Evolutionary conservation across 2,797 vertebrate genomes (phyloP), one percentile per base, ranked within the genome.

Genomic region (Fistularia commersonii): DNA sequence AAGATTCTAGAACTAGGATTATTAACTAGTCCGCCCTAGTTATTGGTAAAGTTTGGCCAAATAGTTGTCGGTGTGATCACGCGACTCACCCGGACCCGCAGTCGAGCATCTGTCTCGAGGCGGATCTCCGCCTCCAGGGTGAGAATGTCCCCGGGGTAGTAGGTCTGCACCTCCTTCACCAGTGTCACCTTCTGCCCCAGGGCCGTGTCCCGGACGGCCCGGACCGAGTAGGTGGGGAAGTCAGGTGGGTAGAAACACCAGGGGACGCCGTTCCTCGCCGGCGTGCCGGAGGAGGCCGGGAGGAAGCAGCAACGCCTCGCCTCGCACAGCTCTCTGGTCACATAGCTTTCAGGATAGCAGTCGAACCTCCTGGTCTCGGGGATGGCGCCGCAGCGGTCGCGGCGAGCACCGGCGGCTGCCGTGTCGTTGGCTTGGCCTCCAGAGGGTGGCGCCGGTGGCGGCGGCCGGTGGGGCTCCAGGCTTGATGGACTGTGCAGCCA

Each of bases 191-290:
- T 86, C 72, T 88, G 61, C 8, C 94, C 93, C 56, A 90, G 57
- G 0, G 69, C 62, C 0, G 92, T 93, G 55, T 90, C 77, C 0
- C 87, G 89, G 3, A 88, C 13, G 1, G 84, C 86, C 45, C 85
- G 77, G 11, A 95, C 64, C 0, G 70, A 52, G 54, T 96, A 96
- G 8, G 90, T 93, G n/a, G 93, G 90, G 57, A 92, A 96, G 40
- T 88, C 85, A 0, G 74, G 67, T 1, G 93, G 87, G 68, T 95
- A 96, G 76, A 94, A 96, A 73, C 94, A 95, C 93, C 93, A 95
- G 0, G 94, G 94, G 41, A 93, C 78, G 0, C 91, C 90, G 0
- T 35, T 83, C 40, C 44, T 72, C 57, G 74, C 51, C 0, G 68
- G 10, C 1, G 32, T 2, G 8, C n/a, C 10, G 3, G 54, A 23